phyloP scores from a whole-genome alignment of 2,113 vertebrate species.

The Microtus richardsoni region DNA sequence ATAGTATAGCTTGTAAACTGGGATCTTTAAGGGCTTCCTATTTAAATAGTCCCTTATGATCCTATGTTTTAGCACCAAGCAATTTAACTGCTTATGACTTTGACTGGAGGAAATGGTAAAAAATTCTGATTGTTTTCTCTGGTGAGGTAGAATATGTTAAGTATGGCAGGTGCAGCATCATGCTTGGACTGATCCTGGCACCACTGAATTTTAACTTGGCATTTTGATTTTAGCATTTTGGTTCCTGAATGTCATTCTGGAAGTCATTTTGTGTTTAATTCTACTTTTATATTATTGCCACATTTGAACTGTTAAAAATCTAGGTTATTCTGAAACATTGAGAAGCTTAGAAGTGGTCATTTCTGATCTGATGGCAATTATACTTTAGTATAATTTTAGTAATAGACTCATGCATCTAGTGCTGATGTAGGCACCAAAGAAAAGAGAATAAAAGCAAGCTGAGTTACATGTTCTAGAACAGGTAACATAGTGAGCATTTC shows the following conservation, averaged over 20 bases:
- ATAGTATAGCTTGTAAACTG: background rate
- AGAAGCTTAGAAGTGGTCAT: background rate
- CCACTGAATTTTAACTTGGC: background rate
- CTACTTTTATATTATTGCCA: background rate
- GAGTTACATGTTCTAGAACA: background rate
- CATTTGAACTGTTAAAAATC: conserved; percentile 21
- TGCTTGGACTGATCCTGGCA: background rate
- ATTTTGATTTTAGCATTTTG: conserved; percentile 33
- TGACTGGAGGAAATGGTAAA: background rate
- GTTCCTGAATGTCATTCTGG: background rate
- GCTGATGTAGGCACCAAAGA: background rate
- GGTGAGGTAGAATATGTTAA: background rate
- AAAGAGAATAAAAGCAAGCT: background rate
- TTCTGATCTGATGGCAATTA: background rate
- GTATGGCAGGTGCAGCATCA: background rate
- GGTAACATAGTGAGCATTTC: background rate
- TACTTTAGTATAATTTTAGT: background rate
- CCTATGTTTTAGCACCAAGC: background rate
- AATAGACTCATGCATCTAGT: background rate
- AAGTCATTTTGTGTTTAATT: background rate
- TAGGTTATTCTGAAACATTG: background rate
- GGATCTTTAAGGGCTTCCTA: background rate
- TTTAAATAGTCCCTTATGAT: conserved; percentile 15
- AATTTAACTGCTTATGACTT: background rate
- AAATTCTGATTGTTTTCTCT: background rate